Evolutionary conservation across 2,113 vertebrate genomes (phyloP).

Genomic region (Ctenomys sociabilis): DNA sequence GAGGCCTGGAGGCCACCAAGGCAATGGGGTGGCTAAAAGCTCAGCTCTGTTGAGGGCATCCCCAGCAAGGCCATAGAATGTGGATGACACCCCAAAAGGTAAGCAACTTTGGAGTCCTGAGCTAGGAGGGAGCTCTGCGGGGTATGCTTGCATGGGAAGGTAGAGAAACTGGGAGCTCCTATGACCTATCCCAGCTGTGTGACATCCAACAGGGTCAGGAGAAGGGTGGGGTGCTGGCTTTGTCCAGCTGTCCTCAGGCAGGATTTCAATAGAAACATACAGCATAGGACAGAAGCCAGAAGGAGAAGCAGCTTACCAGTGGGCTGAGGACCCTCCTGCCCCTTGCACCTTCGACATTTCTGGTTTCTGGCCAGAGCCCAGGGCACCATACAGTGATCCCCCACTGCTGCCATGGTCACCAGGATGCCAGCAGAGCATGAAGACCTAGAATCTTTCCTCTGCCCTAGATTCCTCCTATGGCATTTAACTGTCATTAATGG

Average conservation of each 20-base stretch:
- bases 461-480: background rate
- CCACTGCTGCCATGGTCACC: no score
- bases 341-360: background rate
- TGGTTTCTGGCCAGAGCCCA: background rate
- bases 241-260: background rate
- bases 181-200: background rate
- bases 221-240: background rate
- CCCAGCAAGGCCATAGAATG: background rate
- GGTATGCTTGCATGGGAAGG: background rate
- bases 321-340: background rate
- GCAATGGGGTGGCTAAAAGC: background rate
- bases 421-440: background rate
- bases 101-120: background rate
- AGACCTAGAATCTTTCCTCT: background rate
- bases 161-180: background rate
- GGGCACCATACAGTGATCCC: background rate
- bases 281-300: constrained; percentile 26
- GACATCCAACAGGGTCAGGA: background rate
- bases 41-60: background rate
- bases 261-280: constrained; percentile 37
- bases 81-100: background rate
- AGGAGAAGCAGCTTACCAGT: background rate
- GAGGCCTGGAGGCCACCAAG: background rate
- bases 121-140: background rate
- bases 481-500: background rate